Percentiles rank a stretch among this genome's conserved stretches.
Evolutionary conservation across 1,140 invertebrate species (phyloP).

Genomic region (Olivierus martensii): DNA sequence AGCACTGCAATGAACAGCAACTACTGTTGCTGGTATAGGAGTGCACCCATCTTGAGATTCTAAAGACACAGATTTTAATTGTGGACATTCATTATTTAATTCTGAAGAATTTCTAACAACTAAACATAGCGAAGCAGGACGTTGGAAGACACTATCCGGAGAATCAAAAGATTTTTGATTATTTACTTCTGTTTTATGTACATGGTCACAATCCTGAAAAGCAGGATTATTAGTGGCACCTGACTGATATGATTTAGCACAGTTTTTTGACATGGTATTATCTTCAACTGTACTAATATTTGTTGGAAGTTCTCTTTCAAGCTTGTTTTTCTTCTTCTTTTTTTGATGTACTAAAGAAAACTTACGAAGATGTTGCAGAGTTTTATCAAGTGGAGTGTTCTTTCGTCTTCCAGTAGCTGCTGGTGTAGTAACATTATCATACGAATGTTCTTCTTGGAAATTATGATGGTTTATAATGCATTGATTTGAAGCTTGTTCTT

Average conservation of each 20-base stretch:
- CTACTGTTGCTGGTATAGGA: conserved; percentile 2
- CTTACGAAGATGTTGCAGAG: conserved; percentile 8
- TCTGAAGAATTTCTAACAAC: too few species aligned
- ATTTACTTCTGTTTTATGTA: background rate
- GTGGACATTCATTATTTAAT: too few species aligned
- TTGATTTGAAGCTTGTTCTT: background rate
- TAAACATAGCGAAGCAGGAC: background rate
- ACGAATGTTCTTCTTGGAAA: background rate
- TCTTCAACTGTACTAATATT: background rate
- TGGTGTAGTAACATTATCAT: conserved; percentile 3
- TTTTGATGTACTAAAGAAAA: conserved; percentile 13
- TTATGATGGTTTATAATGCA: background rate
- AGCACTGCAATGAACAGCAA: conserved; percentile 1
- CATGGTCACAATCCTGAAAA: background rate
- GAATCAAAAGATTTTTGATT: background rate
- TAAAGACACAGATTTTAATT: too few species aligned
- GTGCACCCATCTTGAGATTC: too few species aligned
- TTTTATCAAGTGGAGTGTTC: conserved; percentile 7
- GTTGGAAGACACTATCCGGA: background rate
- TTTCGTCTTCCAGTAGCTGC: too few species aligned
- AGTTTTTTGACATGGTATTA: background rate
- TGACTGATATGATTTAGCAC: background rate
- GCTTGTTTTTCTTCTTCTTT: conserved; percentile 7
- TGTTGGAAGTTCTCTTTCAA: background rate
- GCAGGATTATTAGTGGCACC: background rate